These are phyloP conservation scores for Thunnus maccoyii DNA, from an alignment of 2,113 vertebrate genomes.

Conservation along the genomic window DNA sequence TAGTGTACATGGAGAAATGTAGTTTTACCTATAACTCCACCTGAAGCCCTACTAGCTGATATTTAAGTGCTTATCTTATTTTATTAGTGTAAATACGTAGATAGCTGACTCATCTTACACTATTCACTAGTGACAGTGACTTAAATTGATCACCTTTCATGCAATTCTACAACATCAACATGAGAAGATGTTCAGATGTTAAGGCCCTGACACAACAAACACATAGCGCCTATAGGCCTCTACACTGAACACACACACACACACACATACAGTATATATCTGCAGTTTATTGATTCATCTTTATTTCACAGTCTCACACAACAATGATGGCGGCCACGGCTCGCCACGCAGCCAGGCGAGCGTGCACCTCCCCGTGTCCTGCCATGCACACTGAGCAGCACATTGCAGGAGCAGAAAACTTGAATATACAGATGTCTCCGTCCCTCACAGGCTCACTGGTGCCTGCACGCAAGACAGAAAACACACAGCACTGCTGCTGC, in stretches of 20 bases:
- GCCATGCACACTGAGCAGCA: conserved; percentile 61
- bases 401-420: conserved; percentile 46
- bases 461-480: conserved; percentile 46
- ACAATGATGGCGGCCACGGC: conserved; percentile 68
- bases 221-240: background rate
- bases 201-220: background rate
- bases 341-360: conserved; percentile 64
- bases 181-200: background rate
- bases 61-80: background rate
- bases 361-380: conserved; percentile 51
- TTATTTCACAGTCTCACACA: conserved; percentile 59
- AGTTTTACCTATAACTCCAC: background rate
- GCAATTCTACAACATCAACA: background rate
- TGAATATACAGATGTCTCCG: conserved; percentile 72
- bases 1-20: background rate
- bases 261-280: background rate
- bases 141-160: background rate
- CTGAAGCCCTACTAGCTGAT: background rate
- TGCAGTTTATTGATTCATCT: conserved; percentile 65
- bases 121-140: background rate
- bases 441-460: conserved; percentile 72
- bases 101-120: background rate
- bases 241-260: background rate
- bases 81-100: background rate
- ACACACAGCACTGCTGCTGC: conserved; percentile 38